Percentiles rank a stretch among this genome's conserved stretches.
These are phyloP conservation scores for Solenopsis invicta DNA, from an alignment of 1,140 invertebrate genomes.

Conservation along the genomic window DNA sequence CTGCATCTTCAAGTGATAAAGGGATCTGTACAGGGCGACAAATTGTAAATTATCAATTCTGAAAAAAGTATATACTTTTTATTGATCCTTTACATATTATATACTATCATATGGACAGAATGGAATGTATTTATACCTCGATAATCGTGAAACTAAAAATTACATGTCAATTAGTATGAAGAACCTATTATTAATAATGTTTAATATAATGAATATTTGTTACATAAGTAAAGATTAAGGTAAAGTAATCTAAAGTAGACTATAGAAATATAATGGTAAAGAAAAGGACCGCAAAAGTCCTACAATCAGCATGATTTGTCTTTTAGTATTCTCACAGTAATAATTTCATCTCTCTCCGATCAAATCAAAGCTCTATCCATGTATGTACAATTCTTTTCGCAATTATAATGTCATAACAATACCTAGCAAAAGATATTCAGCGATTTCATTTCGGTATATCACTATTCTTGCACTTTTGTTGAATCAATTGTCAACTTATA, in stretches of 20 bases:
- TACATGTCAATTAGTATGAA: slow-evolving; percentile 59
- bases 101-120: slow-evolving; percentile 70
- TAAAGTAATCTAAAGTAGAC: slow-evolving; percentile 37
- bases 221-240: slow-evolving; percentile 48
- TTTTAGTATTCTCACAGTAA: slow-evolving; percentile 32
- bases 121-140: slow-evolving; percentile 67
- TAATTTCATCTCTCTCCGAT: not conserved
- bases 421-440: slow-evolving; percentile 49
- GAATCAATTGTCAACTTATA: slow-evolving; percentile 44
- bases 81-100: slow-evolving; percentile 74
- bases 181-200: slow-evolving; percentile 67
- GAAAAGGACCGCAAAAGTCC: not conserved
- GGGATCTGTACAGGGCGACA: not conserved
- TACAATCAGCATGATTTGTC: slow-evolving; percentile 44
- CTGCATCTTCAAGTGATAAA: slow-evolving; percentile 35
- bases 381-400: slow-evolving; percentile 27
- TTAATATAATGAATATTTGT: slow-evolving; percentile 26
- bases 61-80: slow-evolving; percentile 75
- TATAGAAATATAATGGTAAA: slow-evolving; percentile 38
- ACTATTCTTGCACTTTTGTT: slow-evolving; percentile 59
- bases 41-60: slow-evolving; percentile 23
- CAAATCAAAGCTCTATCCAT: slow-evolving; percentile 14
- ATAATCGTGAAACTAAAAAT: slow-evolving; percentile 60
- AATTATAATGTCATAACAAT: slow-evolving; percentile 42
- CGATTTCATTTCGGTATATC: slow-evolving; percentile 36